A percentile compares a stretch with the other conserved stretches of the same genome.
Conservation (phyloP, 2,113 vertebrate genomes). For the Pygoscelis antarcticus region DNA sequence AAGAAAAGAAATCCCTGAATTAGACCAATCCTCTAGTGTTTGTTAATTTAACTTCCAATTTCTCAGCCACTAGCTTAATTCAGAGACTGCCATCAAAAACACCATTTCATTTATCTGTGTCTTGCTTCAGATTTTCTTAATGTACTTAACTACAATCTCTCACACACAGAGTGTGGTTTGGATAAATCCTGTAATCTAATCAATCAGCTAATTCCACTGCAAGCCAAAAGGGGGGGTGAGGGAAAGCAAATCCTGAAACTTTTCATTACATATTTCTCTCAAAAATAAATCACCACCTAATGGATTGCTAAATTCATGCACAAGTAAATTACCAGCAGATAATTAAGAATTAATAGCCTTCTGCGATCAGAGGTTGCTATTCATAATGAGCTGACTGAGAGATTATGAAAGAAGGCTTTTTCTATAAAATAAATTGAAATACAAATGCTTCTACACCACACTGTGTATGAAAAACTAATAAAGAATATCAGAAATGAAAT, state of each 20-base stretch:
- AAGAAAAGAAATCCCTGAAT: background rate
- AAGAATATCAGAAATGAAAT: constrained; percentile 25
- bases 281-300: constrained; percentile 56
- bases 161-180: constrained; percentile 33
- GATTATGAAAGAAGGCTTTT: constrained; percentile 24
- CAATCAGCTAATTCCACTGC: constrained; percentile 60
- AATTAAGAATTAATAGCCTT: constrained; percentile 63
- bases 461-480: background rate
- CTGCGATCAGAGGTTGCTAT: constrained; percentile 30
- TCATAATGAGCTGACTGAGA: constrained; percentile 13
- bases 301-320: constrained; percentile 34
- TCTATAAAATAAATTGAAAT: constrained; percentile 40
- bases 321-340: constrained; percentile 55
- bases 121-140: constrained; percentile 64
- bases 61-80: constrained; percentile 12
- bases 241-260: constrained; percentile 19
- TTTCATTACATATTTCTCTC: constrained; percentile 40
- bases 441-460: background rate
- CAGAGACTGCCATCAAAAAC: constrained; percentile 23
- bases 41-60: constrained; percentile 25
- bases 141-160: constrained; percentile 61
- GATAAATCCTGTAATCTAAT: constrained; percentile 66
- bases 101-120: constrained; percentile 33
- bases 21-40: background rate
- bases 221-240: background rate